Evolutionary conservation across 2,113 vertebrate genomes (phyloP).

Genomic region (Gobius niger): DNA sequence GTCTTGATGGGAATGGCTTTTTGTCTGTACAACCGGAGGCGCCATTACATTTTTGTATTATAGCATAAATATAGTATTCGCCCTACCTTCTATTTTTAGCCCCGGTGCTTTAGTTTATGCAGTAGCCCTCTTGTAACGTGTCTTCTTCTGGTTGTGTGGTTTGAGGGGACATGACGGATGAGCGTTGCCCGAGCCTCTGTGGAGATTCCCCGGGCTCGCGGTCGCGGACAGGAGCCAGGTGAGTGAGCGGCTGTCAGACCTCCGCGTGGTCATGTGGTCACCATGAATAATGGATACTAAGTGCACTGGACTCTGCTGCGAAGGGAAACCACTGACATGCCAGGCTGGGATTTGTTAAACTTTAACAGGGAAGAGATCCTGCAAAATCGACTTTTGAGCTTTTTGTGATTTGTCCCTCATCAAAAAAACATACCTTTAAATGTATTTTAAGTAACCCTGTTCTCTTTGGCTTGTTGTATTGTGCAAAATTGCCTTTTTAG

Average conservation of each 20-base stretch:
- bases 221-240: constrained; percentile 12
- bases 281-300: constrained; percentile 68
- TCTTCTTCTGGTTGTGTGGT: constrained; percentile 20
- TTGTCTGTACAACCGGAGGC: too few relatives aligned
- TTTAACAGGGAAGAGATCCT: background rate
- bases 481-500: too few relatives aligned
- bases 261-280: constrained; percentile 38
- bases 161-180: constrained; percentile 26
- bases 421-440: too few relatives aligned
- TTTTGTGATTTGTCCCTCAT: too few relatives aligned
- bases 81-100: background rate
- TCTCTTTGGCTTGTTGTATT: too few relatives aligned
- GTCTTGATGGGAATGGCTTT: too few relatives aligned
- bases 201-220: constrained; percentile 24
- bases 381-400: too few relatives aligned
- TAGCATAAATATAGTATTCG: background rate
- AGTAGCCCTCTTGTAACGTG: background rate
- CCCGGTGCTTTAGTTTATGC: background rate
- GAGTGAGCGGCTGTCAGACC: constrained; percentile 43
- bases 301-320: constrained; percentile 51
- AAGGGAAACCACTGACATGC: constrained; percentile 33
- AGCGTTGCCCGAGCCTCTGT: constrained; percentile 15
- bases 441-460: too few relatives aligned
- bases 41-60: too few relatives aligned
- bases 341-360: constrained; percentile 12